Percentiles rank a stretch among this genome's conserved stretches.
Evolutionary conservation across 2,113 vertebrate genomes (phyloP).

Genomic region (Marmota flaviventris): DNA sequence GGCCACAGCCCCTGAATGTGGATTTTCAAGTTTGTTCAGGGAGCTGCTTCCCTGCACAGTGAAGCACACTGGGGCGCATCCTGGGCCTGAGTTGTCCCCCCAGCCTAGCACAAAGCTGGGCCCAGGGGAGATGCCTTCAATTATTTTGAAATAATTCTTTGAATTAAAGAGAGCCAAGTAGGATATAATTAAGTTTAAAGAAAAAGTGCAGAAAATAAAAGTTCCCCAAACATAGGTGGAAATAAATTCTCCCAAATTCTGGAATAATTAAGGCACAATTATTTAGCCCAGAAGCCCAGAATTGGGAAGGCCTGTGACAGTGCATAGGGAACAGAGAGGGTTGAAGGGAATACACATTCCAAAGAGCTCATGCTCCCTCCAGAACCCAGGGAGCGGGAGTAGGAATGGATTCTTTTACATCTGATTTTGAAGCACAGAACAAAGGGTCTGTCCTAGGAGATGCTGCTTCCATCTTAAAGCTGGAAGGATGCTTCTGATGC

Average conservation of each 20-base stretch:
- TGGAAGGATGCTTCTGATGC: neutral
- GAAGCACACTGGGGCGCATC: fast-evolving
- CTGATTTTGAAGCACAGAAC: neutral
- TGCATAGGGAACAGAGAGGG: neutral
- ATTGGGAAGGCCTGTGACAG: neutral
- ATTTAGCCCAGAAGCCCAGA: neutral
- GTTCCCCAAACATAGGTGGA: neutral
- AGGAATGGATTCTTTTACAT: neutral
- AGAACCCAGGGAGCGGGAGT: fast-evolving
- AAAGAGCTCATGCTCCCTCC: neutral
- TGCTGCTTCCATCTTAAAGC: neutral
- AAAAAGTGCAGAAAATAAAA: neutral
- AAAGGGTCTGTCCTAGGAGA: neutral
- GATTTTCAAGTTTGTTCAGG: fast-evolving
- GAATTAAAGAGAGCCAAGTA: neutral
- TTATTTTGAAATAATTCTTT: neutral
- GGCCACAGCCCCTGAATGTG: neutral
- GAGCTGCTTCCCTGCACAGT: fast-evolving
- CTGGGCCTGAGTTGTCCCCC: no score
- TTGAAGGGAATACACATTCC: no score
- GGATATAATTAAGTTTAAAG: fast-evolving
- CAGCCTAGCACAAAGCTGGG: neutral
- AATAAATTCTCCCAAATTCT: neutral
- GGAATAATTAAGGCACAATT: neutral
- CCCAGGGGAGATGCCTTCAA: fast-evolving